A percentile compares a stretch with the other conserved stretches of the same genome.
Conservation (phyloP, 1,140 invertebrate species). For the Lasioglossum albipes region DNA sequence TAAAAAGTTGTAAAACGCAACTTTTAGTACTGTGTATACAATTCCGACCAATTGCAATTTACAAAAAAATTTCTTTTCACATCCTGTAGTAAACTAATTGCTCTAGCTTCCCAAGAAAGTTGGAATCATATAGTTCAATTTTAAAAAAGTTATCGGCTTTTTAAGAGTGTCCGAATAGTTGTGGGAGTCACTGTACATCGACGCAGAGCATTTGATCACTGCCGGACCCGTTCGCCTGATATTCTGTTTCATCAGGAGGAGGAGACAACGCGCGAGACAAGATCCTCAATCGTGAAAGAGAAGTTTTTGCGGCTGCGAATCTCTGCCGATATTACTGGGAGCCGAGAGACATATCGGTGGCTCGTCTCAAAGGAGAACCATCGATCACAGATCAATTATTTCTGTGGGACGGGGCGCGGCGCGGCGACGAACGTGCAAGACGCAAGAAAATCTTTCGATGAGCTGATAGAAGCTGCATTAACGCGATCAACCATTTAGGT, state of each 20-base stretch:
- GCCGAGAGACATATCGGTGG: neutral
- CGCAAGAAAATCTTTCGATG: neutral
- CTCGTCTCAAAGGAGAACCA: neutral
- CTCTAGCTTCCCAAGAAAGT: too few species aligned
- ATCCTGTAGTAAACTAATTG: too few species aligned
- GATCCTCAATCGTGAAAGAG: slow-evolving; percentile 12
- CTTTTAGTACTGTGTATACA: too few species aligned
- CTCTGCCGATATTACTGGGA: neutral
- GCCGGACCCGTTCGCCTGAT: neutral
- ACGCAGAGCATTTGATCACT: neutral
- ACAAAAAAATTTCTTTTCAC: too few species aligned
- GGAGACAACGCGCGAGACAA: slow-evolving; percentile 5
- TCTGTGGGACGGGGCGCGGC: neutral
- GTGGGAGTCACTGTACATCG: too few species aligned
- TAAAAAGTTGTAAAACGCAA: too few species aligned
- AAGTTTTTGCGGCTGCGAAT: slow-evolving; percentile 19
- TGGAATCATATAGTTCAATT: too few species aligned
- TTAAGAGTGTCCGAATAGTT: too few species aligned
- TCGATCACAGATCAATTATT: neutral
- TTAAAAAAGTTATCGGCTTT: too few species aligned
- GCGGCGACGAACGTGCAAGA: neutral
- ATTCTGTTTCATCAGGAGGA: neutral
- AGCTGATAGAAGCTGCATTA: too few species aligned
- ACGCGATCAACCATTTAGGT: too few species aligned
- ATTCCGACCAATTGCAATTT: too few species aligned